These are phyloP conservation scores for Abrostola triplasia DNA, from an alignment of 2,888 invertebrate genomes.

Conservation along the genomic window DNA sequence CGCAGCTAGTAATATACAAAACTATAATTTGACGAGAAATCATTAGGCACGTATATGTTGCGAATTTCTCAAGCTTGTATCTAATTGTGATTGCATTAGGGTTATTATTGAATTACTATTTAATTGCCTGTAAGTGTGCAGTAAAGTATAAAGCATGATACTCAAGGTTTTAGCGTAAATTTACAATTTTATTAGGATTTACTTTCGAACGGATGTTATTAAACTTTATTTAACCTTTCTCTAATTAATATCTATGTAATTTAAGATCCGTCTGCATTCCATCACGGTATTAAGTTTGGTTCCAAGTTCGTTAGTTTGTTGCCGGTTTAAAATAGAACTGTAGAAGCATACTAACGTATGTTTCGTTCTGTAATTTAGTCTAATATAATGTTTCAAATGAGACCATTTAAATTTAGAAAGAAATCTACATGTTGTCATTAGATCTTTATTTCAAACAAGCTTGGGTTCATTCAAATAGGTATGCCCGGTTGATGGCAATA, in stretches of 20 bases:
- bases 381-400: no score
- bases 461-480: no score
- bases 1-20: no score
- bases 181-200: constrained; percentile 10
- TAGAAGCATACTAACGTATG: no score
- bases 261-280: constrained; percentile 21
- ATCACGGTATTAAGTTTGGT: constrained; percentile 24
- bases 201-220: constrained; percentile 24
- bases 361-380: no score
- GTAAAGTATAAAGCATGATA: no score
- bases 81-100: neutral
- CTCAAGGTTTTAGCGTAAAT: neutral
- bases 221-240: constrained; percentile 41
- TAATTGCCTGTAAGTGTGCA: neutral
- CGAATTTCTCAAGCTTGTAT: neutral
- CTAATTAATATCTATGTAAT: constrained; percentile 28
- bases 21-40: no score
- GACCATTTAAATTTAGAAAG: no score
- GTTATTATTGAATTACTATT: neutral
- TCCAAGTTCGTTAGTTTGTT: constrained; percentile 22
- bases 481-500: no score
- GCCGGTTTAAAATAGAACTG: no score
- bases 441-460: no score
- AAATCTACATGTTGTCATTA: no score
- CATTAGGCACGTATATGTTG: neutral